Evolutionary conservation across 2,113 vertebrate genomes (phyloP), one percentile per base, ranked within the genome.

Genomic region (Phylloscopus trochiloides): DNA sequence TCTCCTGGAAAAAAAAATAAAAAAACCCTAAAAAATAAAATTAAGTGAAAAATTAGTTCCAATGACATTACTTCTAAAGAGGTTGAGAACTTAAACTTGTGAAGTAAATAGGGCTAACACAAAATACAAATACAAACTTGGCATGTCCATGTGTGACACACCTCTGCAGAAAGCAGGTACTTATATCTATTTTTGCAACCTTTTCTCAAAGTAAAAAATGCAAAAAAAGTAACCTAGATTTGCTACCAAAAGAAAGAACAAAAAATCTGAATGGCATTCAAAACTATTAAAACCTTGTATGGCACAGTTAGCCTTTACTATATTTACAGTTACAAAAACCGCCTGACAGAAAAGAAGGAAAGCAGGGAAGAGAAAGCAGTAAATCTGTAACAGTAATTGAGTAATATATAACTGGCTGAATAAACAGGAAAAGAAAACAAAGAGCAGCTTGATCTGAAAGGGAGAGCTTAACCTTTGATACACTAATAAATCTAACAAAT

Each of bases 381-480:
- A 95, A 96, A 97, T 94, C 94, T 97, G 92, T 96, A 96, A 97
- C 95, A 90, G 77, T 91, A 84, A 92, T 73, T 96, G 84, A 94
- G 77, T 91, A 96, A 97, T 96, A 96, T 95, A 79, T 96, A 96
- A 97, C 94, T 92, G 90, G 55, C 72, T 96, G 90, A 96, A 97
- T 92, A 96, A 96, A 96, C 94, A 96, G 89, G 92, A 94, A 95
- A 92, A 93, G 87, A 96, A 96, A 95, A 95, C 94, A 96, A 96
- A 96, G 94, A 95, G 47, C 70, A 94, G 91, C 78, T 82, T 96
- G 78, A 96, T 79, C 77, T 90, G 91, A 94, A 96, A 92, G 54
- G 50, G 93, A 9, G 71, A 95, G 94, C 93, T 97, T 97, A 96
- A 97, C 95, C 96, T 97, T 95, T 96, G 95, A 93, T 94, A 96